Base-by-base conservation (phyloP, 2,113 vertebrate genomes). In the Takifugu bimaculatus region DNA sequence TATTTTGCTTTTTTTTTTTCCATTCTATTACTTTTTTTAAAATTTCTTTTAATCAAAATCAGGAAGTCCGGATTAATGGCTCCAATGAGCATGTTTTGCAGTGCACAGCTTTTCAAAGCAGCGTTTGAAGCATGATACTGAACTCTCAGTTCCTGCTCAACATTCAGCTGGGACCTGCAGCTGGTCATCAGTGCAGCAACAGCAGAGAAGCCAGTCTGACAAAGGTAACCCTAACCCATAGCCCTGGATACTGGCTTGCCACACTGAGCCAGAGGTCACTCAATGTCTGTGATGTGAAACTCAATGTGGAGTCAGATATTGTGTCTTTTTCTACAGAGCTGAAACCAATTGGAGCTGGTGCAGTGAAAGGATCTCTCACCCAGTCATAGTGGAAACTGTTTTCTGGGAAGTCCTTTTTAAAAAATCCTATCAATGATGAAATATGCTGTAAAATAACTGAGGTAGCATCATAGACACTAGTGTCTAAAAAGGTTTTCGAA, bases 301-400 rank as follows among this genome's bases (percentile, higher is more conserved):
- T 42, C 32, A 32, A 15, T 14, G 27, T 32, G 51, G 51, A 54
- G 51, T 54, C 51, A 32, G 52, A 32, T 3, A 7, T 35, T 14
- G 20, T 54, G 2, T 54, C 52, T 44, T 63, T 65, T n/a, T 70
- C 67, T 42, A 29, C 51, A 62, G 51, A 62, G 51, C 58, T 70
- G 62, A 65, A 75, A 60, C n/a, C 61, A 70, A 47, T 42, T 26
- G 60, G 66, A 14, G 48, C 20, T 42, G 49, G 0, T 52, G 32
- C 32, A 27, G 14, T 62, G 13, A 51, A 63, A 13, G 51, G 55
- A 58, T 57, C 48, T 29, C 48, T 66, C 35, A 50, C 20, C 62
- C 45, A 56, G 45, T 67, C 65, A 67, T 53, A 45, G 29, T 65
- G 63, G 7, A 29, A 26, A 57, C 26, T 51, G 63, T 57, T 51